phyloP scores from a whole-genome alignment of 2,888 invertebrate genomes.

The Volucella bombylans region DNA sequence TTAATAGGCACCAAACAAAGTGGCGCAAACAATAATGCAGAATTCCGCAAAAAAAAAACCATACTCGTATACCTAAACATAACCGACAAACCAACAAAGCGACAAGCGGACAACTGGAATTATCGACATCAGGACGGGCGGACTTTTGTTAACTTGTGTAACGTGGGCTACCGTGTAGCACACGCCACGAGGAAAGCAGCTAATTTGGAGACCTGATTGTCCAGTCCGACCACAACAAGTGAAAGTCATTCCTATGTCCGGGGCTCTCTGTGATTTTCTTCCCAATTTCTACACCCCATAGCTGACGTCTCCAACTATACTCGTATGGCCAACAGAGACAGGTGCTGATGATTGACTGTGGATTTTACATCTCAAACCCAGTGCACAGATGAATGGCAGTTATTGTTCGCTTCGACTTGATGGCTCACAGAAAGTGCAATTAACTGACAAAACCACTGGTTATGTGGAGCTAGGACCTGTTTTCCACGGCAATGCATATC shows the following conservation, averaged over 20 bases:
- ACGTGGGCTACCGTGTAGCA: background rate
- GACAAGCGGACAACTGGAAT: slow-evolving; percentile 1
- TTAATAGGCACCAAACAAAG: slow-evolving; percentile 35
- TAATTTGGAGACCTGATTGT: too few relatives aligned
- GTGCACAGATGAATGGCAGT: slow-evolving; percentile 20
- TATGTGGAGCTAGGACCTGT: slow-evolving; percentile 37
- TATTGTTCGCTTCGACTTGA: slow-evolving; percentile 31
- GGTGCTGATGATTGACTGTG: slow-evolving; percentile 51
- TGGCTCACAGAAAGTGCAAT: slow-evolving; percentile 22
- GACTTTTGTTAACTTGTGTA: background rate
- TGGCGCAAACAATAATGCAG: slow-evolving; percentile 46
- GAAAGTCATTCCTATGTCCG: slow-evolving; percentile 48
- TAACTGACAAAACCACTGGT: slow-evolving; percentile 18
- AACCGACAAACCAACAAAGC: background rate
- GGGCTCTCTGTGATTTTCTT: slow-evolving; percentile 55
- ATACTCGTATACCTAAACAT: background rate
- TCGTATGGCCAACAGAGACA: slow-evolving; percentile 36
- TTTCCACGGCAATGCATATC: background rate
- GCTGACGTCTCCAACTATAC: background rate
- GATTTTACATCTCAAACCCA: slow-evolving; percentile 15
- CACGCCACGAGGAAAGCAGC: background rate
- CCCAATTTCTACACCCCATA: slow-evolving; percentile 21
- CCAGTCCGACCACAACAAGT: slow-evolving; percentile 29
- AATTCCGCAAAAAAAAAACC: slow-evolving; percentile 46
- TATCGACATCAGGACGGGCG: slow-evolving; percentile 4